Evolutionary conservation across 2,797 vertebrate genomes (phyloP), one percentile per base, ranked within the genome.

Genomic region (Oreortyx pictus): DNA sequence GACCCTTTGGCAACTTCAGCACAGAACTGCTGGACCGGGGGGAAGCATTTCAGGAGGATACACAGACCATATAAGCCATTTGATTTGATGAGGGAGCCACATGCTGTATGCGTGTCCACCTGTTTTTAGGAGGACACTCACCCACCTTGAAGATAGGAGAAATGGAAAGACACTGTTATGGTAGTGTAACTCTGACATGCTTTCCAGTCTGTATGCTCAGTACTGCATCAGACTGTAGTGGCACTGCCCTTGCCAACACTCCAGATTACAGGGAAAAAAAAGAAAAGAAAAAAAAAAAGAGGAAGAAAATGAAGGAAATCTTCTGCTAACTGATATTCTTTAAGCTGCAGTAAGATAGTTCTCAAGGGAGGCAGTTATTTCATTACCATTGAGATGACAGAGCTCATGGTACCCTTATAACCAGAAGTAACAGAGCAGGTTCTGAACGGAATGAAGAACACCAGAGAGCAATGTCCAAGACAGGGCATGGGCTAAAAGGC

Each of bases 61-160:
- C 22, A 31, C 5, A 84, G 47, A 33, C 29, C 0, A 0, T 6
- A 22, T 11, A 50, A 62, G 14, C 3, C 46, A 25, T 11, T 31
- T 0, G 1, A 22, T 54, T 52, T 59, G 61, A 18, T 6, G 33
- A 41, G 2, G 3, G 33, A 43, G 24, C 9, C 17, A 19, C 9
- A 14, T 4, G 23, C 2, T 17, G 24, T 9, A 39, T 5, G 5
- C n/a, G 44, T 25, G 25, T 17, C 62, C 33, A 12, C 6, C 74
- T 54, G 23, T 20, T 47, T 74, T 90, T 39, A 44, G 14, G 23
- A 15, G 44, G 20, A 31, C 10, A 14, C 0, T 0, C 33, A 17
- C 24, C 18, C 29, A 8, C 7, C 25, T 43, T 27, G 17, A 68
- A 47, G 9, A 14, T 0, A 9, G 61, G n/a, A 54, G 41, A 72